Evolutionary conservation across 2,797 vertebrate species (phyloP).

Genomic region (Thalassophryne amazonica): DNA sequence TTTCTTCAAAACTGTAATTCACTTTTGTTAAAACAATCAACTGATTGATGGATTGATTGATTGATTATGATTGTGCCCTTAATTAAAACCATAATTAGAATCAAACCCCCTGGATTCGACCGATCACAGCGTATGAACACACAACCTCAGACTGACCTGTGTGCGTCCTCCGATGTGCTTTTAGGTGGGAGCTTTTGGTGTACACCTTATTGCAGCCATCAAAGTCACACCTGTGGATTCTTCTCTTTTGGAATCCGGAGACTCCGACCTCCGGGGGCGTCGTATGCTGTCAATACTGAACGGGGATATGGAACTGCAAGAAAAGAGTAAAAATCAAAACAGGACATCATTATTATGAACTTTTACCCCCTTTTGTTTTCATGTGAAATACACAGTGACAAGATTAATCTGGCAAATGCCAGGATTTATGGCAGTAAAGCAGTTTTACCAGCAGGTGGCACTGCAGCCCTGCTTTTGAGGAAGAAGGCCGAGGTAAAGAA

Average conservation of each 20-base stretch:
- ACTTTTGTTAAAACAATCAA: too few species aligned
- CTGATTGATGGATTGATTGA: too few species aligned
- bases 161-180: constrained; percentile 97
- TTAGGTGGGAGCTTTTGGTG: constrained; percentile 98
- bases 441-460: constrained; percentile 65
- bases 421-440: neutral
- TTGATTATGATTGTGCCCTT: too few species aligned
- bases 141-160: constrained; percentile 80
- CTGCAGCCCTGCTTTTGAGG: constrained; percentile 18
- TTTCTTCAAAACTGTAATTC: too few species aligned
- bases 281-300: constrained; percentile 99
- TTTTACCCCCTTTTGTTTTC: neutral
- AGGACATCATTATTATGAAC: neutral
- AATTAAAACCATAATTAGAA: too few species aligned
- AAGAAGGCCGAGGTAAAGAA: neutral
- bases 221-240: constrained; percentile 98
- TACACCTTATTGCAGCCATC: constrained; percentile 99
- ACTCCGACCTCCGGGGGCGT: constrained; percentile 93
- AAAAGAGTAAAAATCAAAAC: neutral
- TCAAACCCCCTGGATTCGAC: too few species aligned
- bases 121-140: neutral
- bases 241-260: constrained; percentile 97
- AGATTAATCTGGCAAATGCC: neutral
- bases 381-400: neutral
- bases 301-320: constrained; percentile 92